These are phyloP conservation scores for Anoncus sp. DNA, from an alignment of 2,888 invertebrate genomes.

Conservation along the genomic window DNA sequence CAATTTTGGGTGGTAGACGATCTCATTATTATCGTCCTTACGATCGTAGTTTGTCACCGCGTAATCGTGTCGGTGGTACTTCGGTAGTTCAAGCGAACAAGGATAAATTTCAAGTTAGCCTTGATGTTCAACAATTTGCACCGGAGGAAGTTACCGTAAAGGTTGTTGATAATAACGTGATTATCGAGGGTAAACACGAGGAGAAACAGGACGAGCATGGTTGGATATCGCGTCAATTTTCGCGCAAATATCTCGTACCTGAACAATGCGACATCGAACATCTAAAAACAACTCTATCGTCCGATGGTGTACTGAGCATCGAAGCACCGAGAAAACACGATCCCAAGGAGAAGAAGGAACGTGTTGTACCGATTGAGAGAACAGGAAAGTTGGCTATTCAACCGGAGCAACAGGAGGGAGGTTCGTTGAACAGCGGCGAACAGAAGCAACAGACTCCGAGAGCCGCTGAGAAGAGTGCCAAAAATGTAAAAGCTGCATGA, in stretches of 20 bases:
- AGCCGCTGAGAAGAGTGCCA: slow-evolving; percentile 58
- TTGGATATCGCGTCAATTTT: slow-evolving; percentile 92
- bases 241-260: slow-evolving; percentile 88
- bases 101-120: slow-evolving; percentile 88
- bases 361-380: slow-evolving; percentile 74
- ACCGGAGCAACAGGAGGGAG: too few species aligned
- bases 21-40: slow-evolving; percentile 62
- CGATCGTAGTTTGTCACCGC: slow-evolving; percentile 59
- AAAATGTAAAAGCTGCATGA: slow-evolving; percentile 71
- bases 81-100: slow-evolving; percentile 87
- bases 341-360: slow-evolving; percentile 71
- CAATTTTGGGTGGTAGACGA: slow-evolving; percentile 45
- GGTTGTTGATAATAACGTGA: slow-evolving; percentile 88
- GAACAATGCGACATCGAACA: slow-evolving; percentile 87
- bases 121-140: slow-evolving; percentile 92
- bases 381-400: slow-evolving; percentile 72
- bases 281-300: slow-evolving; percentile 90
- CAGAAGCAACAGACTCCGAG: slow-evolving; percentile 40
- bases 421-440: slow-evolving; percentile 13
- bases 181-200: slow-evolving; percentile 91
- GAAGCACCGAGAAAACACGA: slow-evolving; percentile 87
- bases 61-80: slow-evolving; percentile 83
- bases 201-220: slow-evolving; percentile 91
- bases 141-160: slow-evolving; percentile 83
- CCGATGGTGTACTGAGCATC: slow-evolving; percentile 92